These are phyloP conservation scores for Helicoverpa zea DNA, from an alignment of 1,140 invertebrate genomes.

Conservation along the genomic window DNA sequence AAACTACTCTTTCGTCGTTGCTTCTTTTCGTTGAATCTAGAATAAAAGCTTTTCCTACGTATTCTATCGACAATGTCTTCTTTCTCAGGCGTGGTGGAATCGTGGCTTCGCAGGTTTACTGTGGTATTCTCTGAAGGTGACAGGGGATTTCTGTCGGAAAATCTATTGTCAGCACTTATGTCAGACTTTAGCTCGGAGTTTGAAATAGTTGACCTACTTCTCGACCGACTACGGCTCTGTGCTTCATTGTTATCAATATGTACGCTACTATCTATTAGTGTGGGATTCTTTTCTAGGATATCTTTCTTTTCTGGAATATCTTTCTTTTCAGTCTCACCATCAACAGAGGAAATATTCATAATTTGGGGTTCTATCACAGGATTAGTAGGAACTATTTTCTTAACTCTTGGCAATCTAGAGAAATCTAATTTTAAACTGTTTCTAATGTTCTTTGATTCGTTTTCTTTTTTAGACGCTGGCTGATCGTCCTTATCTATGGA, in stretches of 20 bases:
- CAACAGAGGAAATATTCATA: slow-evolving; percentile 73
- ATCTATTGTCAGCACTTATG: slow-evolving; percentile 66
- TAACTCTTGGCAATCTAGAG: slow-evolving; percentile 88
- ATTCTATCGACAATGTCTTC: slow-evolving; percentile 95
- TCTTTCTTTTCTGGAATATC: slow-evolving; percentile 74
- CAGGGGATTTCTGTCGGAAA: slow-evolving; percentile 64
- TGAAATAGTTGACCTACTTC: slow-evolving; percentile 78
- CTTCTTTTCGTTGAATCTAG: slow-evolving; percentile 94
- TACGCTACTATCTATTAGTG: slow-evolving; percentile 67
- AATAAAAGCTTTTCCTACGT: slow-evolving; percentile 95
- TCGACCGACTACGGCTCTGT: slow-evolving; percentile 74
- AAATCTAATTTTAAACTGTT: slow-evolving; percentile 91
- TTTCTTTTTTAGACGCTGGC: slow-evolving; percentile 71
- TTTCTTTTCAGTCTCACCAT: slow-evolving; percentile 74
- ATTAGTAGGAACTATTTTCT: slow-evolving; percentile 86
- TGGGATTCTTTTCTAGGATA: slow-evolving; percentile 81
- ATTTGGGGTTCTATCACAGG: slow-evolving; percentile 84
- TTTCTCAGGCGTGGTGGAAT: slow-evolving; percentile 80
- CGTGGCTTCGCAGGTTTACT: slow-evolving; percentile 70
- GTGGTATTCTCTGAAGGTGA: slow-evolving; percentile 63
- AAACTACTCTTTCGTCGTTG: slow-evolving; percentile 88
- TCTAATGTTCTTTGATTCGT: slow-evolving; percentile 74
- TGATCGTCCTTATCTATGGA: slow-evolving; percentile 68
- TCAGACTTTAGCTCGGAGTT: slow-evolving; percentile 80
- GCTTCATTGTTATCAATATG: slow-evolving; percentile 76